A percentile compares a stretch with the other conserved stretches of the same genome.
Conservation (phyloP, 2,888 invertebrate genomes). For the Erynnis tages region DNA sequence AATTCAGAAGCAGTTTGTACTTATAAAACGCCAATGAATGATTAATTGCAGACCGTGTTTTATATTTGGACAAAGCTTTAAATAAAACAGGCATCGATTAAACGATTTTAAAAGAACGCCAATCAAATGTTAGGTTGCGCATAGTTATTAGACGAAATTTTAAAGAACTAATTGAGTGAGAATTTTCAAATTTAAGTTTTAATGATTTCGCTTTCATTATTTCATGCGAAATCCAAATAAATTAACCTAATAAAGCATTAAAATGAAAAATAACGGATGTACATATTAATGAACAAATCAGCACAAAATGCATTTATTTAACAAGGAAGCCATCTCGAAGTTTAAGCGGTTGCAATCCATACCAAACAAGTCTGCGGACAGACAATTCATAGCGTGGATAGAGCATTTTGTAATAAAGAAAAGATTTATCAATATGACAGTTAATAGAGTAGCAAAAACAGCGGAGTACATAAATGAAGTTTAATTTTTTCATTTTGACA, state of each 20-base stretch:
- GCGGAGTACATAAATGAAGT: conserved; percentile 4
- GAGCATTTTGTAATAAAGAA: conserved; percentile 42
- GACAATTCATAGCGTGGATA: conserved; percentile 44
- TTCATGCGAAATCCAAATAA: too few relatives aligned
- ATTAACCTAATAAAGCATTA: too few relatives aligned
- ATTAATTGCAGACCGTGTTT: conserved; percentile 46
- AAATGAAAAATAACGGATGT: too few relatives aligned
- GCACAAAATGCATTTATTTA: background rate
- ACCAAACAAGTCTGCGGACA: conserved; percentile 18
- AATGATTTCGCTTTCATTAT: too few relatives aligned
- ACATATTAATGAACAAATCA: too few relatives aligned
- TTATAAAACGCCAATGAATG: conserved; percentile 35
- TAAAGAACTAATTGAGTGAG: too few relatives aligned
- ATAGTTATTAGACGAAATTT: conserved; percentile 18
- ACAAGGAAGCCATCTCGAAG: conserved; percentile 17
- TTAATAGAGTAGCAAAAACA: conserved; percentile 37
- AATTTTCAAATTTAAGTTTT: too few relatives aligned
- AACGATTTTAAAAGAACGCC: conserved; percentile 34
- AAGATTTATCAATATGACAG: conserved; percentile 46
- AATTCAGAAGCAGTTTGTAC: conserved; percentile 17
- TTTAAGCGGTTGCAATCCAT: background rate
- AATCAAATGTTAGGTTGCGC: conserved; percentile 27
- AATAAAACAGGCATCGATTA: conserved; percentile 38
- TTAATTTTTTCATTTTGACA: too few relatives aligned
- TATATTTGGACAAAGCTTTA: conserved; percentile 34